phyloP scores from a whole-genome alignment of 2,888 invertebrate genomes.

The Nemurella pictetii region DNA sequence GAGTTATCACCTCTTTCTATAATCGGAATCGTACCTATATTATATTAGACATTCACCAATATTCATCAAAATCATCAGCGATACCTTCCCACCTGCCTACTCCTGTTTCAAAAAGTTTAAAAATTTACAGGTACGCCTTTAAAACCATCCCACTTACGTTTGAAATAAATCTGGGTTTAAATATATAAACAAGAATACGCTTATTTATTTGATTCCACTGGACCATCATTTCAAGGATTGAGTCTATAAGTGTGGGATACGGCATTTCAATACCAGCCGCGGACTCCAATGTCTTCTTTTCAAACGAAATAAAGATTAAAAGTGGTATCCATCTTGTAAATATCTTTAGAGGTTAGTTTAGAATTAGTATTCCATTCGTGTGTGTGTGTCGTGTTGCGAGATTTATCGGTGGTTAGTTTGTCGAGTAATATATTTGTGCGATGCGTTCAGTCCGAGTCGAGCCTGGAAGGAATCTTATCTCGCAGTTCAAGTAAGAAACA shows the following conservation, averaged over 20 bases:
- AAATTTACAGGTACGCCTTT: neutral
- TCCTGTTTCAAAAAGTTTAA: neutral
- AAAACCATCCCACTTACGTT: neutral
- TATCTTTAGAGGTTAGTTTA: conserved; percentile 11
- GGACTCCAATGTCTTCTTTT: conserved; percentile 28
- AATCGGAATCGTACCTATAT: too few relatives aligned
- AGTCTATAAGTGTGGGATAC: conserved; percentile 17
- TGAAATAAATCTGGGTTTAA: neutral
- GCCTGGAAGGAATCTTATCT: neutral
- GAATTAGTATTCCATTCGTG: conserved; percentile 16
- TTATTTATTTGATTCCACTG: conserved; percentile 9
- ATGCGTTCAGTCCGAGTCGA: neutral
- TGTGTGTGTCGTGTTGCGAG: neutral
- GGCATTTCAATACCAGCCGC: conserved; percentile 15
- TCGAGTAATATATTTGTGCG: conserved; percentile 11
- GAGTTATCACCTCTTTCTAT: too few relatives aligned
- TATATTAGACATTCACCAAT: too few relatives aligned
- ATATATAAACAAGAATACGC: neutral
- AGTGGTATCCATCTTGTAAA: conserved; percentile 25
- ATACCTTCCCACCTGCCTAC: too few relatives aligned
- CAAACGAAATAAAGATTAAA: conserved; percentile 28
- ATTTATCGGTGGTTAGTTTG: neutral
- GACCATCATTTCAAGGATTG: conserved; percentile 1
- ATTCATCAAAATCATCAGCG: too few relatives aligned
- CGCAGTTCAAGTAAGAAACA: neutral